A percentile compares a stretch with the other conserved stretches of the same genome.
These are phyloP conservation scores for Imbricaverruca yamaguchii DNA, from an alignment of 2,888 invertebrate species.

Conservation along the genomic window DNA sequence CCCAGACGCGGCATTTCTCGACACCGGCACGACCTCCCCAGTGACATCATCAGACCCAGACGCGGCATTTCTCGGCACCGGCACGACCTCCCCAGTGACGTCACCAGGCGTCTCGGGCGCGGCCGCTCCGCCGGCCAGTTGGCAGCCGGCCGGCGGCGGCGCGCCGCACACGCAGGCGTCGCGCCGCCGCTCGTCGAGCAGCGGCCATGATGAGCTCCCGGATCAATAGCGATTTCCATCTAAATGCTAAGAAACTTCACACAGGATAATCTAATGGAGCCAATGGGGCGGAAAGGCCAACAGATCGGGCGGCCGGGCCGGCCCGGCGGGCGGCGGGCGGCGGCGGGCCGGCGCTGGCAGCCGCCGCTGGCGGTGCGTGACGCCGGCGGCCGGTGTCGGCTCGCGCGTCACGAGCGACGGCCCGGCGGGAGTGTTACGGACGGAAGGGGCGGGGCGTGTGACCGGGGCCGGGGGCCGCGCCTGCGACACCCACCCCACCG, in stretches of 20 bases:
- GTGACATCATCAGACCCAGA: too few species aligned
- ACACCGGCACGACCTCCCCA: too few species aligned
- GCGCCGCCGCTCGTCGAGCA: background rate
- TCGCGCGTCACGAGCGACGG: background rate
- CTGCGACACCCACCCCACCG: too few species aligned
- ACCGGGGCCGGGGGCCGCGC: background rate
- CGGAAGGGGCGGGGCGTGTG: background rate
- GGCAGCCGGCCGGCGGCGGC: background rate
- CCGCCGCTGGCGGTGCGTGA: background rate
- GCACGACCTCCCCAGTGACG: too few species aligned
- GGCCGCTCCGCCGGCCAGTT: too few species aligned
- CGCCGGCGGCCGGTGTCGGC: background rate
- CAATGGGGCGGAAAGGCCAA: conserved; percentile 19
- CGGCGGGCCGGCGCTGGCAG: background rate
- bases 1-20: too few species aligned
- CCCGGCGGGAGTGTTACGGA: background rate
- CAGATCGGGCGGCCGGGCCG: background rate
- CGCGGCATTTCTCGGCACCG: too few species aligned
- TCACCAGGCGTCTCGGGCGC: too few species aligned
- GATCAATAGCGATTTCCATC: conserved; percentile 22
- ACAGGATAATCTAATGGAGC: conserved; percentile 21
- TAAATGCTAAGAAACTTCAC: conserved; percentile 22
- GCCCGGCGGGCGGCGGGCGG: background rate
- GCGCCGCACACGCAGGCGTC: background rate
- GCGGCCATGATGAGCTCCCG: conserved; percentile 11